Evolutionary conservation across 2,797 vertebrate species (phyloP), one percentile per base, ranked within the genome.

Genomic region (Numenius phaeopus): DNA sequence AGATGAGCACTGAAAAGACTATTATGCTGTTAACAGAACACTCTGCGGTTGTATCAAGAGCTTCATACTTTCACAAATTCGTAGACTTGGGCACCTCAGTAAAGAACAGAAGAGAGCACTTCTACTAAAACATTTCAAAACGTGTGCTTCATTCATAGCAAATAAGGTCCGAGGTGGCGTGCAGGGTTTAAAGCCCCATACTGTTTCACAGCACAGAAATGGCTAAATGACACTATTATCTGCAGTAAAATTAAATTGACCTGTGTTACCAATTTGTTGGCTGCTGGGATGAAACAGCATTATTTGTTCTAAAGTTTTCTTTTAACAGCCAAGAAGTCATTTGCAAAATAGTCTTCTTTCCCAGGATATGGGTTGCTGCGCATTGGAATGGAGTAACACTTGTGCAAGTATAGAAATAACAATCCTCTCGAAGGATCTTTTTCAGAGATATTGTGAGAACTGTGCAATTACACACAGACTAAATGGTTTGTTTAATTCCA

Each of bases 171-270:
- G 6, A 70, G 55, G 24, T 55, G 50, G 61, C 24, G 11, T n/a
- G 12, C 22, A 47, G 39, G 7, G 18, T 59, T 88, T 84, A 82
- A 69, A 73, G 65, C 40, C 50, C 40, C 55, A 26, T 78, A 58
- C 49, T 59, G 37, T 65, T 90, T 80, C 55, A 40, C 42, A 82
- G 69, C 26, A 72, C 89, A 89, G 58, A 79, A 90, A 62, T 55
- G 13, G 22, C 78, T 89, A 69, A 72, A 85, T 50, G 7, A 30
- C 92, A 44, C 42, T 75, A 54, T 76, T 82, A 82, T 11, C 44
- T 79, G 42, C 73, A 73, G 66, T 84, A 90, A 90, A 94, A 93
- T 92, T 90, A 94, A 92, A 92, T 89, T 91, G 92, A 87, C 55
- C 59, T 27, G 18, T 49, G 14, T 75, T 83, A 78, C 10, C 20